Evolutionary conservation across 2,797 vertebrate species (phyloP).

Genomic region (Argentina silus): DNA sequence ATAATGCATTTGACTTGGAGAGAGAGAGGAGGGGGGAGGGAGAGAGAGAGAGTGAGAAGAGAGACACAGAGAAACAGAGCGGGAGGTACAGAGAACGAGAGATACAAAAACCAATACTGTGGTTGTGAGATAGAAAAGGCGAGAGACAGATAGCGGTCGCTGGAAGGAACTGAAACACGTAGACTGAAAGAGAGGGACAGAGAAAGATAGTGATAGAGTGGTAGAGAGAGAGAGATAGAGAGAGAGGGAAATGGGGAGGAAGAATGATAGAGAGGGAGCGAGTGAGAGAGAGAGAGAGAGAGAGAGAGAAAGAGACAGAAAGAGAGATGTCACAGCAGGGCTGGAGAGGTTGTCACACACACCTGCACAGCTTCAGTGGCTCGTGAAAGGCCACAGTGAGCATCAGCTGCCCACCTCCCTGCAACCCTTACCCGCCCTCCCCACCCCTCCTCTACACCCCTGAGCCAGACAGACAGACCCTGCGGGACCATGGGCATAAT

Average conservation of each 20-base stretch:
- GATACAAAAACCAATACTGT: not conserved
- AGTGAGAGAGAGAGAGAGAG: slow-evolving; percentile 35
- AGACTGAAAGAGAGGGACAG: slow-evolving; percentile 46
- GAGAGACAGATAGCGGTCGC: slow-evolving; percentile 28
- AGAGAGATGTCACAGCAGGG: slow-evolving; percentile 51
- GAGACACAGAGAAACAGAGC: not conserved
- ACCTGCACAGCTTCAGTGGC: slow-evolving; percentile 50
- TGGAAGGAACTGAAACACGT: slow-evolving; percentile 25
- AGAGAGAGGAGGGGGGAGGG: slow-evolving; percentile 20
- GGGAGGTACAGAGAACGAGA: slow-evolving; percentile 10
- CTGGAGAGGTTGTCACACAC: slow-evolving; percentile 63
- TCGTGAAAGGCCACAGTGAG: slow-evolving; percentile 42
- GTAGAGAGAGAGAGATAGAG: not conserved
- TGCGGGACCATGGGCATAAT: slow-evolving; percentile 65
- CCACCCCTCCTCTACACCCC: not conserved
- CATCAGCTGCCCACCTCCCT: slow-evolving; percentile 7
- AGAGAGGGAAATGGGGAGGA: not conserved
- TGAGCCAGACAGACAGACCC: slow-evolving; percentile 65
- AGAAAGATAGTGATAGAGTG: slow-evolving; percentile 23
- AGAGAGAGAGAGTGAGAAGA: slow-evolving; percentile 42
- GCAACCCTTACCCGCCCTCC: slow-evolving; percentile 15
- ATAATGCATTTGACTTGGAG: slow-evolving; percentile 61
- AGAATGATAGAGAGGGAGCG: slow-evolving; percentile 21
- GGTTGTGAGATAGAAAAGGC: not conserved
- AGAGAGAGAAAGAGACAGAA: not conserved